Conservation (phyloP, 2,888 invertebrate genomes). For the Eurois occulta region DNA sequence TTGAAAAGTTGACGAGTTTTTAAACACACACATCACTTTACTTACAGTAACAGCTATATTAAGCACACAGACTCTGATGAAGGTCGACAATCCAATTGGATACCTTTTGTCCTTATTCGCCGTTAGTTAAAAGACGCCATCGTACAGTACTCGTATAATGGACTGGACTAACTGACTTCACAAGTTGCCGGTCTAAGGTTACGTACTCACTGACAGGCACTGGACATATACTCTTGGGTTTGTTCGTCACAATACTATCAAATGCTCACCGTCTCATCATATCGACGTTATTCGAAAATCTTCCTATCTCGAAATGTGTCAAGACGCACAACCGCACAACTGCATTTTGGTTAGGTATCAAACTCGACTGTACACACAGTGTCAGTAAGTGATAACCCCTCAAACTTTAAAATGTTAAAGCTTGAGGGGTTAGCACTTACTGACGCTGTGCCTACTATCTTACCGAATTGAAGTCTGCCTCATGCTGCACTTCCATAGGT, state of each 20-base stretch:
- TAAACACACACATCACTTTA: neutral
- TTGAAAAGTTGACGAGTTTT: neutral
- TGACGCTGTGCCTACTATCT: too few relatives aligned
- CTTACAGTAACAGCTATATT: neutral
- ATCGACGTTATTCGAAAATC: neutral
- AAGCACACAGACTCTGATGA: neutral
- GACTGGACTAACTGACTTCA: neutral
- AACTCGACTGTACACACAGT: neutral
- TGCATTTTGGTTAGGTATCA: neutral
- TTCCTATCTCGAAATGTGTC: neutral
- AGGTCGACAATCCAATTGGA: neutral
- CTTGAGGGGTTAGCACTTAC: too few relatives aligned
- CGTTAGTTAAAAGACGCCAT: neutral
- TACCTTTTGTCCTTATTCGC: neutral
- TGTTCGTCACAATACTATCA: neutral
- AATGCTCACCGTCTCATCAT: neutral
- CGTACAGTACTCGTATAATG: neutral
- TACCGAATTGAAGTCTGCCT: constrained; percentile 91
- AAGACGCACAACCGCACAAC: neutral
- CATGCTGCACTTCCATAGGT: constrained; percentile 93
- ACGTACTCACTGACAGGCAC: neutral
- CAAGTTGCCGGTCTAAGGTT: neutral
- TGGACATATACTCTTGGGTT: neutral
- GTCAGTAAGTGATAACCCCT: too few relatives aligned
- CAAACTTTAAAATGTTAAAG: too few relatives aligned